These are phyloP conservation scores for Syngnathus typhle DNA, from an alignment of 2,113 vertebrate species.

Conservation along the genomic window DNA sequence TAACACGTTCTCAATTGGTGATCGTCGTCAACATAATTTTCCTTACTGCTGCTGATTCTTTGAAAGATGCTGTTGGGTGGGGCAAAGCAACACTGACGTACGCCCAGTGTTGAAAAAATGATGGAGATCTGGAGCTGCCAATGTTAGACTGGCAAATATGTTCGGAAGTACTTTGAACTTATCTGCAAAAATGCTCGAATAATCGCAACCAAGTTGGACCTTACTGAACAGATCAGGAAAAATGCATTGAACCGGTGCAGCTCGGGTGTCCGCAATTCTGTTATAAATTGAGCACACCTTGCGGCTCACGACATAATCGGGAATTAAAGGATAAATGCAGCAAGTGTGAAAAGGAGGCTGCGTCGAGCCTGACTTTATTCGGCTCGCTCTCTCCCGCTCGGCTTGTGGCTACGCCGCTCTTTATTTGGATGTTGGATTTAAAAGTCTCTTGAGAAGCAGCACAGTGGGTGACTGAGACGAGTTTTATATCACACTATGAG, in stretches of 20 bases:
- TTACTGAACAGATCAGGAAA: conserved; percentile 8
- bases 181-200: too few species aligned
- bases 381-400: conserved; percentile 2
- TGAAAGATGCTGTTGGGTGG: too few species aligned
- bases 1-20: conserved; percentile 23
- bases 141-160: too few species aligned
- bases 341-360: conserved; percentile 43
- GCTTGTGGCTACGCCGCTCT: conserved; percentile 33
- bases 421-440: conserved; percentile 57
- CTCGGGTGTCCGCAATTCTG: conserved; percentile 56
- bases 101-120: too few species aligned
- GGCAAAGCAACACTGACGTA: too few species aligned
- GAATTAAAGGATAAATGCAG: conserved; percentile 68
- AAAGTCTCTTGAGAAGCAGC: conserved; percentile 42
- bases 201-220: too few species aligned
- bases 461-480: conserved; percentile 48
- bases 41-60: background rate
- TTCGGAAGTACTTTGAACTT: too few species aligned
- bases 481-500: conserved; percentile 52
- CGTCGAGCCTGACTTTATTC: background rate
- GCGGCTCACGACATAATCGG: conserved; percentile 62
- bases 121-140: too few species aligned
- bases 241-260: conserved; percentile 40
- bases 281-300: conserved; percentile 70
- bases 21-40: conserved; percentile 11